A percentile compares a stretch with the other conserved stretches of the same genome.
These are phyloP conservation scores for Graphium colonna DNA, from an alignment of 2,888 invertebrate species.

Conservation along the genomic window DNA sequence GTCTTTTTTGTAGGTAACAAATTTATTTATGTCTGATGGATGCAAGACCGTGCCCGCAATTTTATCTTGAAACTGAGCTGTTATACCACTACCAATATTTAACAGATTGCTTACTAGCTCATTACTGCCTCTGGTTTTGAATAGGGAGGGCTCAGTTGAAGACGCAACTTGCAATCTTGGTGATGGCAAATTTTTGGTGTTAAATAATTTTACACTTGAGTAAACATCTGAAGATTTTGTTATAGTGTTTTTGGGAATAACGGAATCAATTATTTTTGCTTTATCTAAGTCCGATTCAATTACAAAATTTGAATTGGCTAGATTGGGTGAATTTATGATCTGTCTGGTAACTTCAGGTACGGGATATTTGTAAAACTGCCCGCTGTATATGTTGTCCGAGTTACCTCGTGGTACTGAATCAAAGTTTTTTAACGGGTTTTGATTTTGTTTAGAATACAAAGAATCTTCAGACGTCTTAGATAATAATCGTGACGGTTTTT, in stretches of 20 bases:
- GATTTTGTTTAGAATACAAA: neutral
- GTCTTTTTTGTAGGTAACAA: constrained; percentile 65
- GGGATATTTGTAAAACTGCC: constrained; percentile 65
- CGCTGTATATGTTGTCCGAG: constrained; percentile 58
- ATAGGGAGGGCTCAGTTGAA: constrained; percentile 35
- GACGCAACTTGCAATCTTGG: constrained; percentile 40
- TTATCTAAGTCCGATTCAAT: constrained; percentile 29
- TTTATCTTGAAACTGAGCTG: constrained; percentile 65
- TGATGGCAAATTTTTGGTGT: constrained; percentile 39
- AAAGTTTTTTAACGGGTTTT: neutral
- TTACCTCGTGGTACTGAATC: constrained; percentile 28
- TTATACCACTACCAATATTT: constrained; percentile 54
- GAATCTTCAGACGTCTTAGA: neutral
- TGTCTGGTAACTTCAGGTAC: constrained; percentile 66
- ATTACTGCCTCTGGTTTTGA: constrained; percentile 46
- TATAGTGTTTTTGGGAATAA: constrained; percentile 33
- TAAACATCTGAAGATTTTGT: constrained; percentile 36
- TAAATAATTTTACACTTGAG: constrained; percentile 52
- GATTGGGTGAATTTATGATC: constrained; percentile 53
- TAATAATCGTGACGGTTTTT: neutral
- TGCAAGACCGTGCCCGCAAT: constrained; percentile 66
- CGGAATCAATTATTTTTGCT: constrained; percentile 27
- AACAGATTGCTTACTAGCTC: constrained; percentile 42
- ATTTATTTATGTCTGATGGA: constrained; percentile 58
- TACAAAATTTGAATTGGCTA: constrained; percentile 25